Conservation (phyloP, 2,113 vertebrate species). For the Seriola quinqueradiata region DNA sequence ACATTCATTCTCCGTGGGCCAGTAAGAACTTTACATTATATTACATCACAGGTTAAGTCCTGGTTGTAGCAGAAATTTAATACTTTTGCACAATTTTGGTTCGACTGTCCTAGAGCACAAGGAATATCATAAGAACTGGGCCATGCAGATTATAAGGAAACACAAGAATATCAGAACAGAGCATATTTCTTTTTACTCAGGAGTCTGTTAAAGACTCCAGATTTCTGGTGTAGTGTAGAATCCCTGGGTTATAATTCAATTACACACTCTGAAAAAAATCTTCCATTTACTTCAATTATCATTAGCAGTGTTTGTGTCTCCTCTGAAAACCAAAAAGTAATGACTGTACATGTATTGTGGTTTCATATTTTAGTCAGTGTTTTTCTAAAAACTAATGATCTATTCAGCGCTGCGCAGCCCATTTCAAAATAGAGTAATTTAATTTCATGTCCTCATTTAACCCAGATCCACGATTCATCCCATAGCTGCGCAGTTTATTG, state of each 20-base stretch:
- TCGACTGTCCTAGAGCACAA: constrained; percentile 2
- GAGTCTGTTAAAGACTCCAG: constrained; percentile 5
- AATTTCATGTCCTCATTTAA: constrained; percentile 22
- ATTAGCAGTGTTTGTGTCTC: constrained; percentile 16
- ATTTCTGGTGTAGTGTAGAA: neutral
- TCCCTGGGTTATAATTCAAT: constrained; percentile 18
- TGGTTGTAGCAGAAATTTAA: constrained; percentile 20
- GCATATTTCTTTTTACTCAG: no score
- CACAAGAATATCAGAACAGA: neutral
- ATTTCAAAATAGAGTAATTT: constrained; percentile 17
- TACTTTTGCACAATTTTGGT: constrained; percentile 37
- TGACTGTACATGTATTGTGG: neutral
- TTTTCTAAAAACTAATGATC: constrained; percentile 18
- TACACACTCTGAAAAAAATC: neutral
- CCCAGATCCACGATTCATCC: constrained; percentile 1
- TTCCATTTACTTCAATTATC: constrained; percentile 10
- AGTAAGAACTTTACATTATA: constrained; percentile 31
- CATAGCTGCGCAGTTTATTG: constrained; percentile 10
- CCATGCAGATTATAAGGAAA: constrained; percentile 21
- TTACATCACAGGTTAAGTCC: constrained; percentile 41
- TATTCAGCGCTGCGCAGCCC: neutral
- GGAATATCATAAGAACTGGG: constrained; percentile 8
- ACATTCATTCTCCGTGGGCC: constrained; percentile 24
- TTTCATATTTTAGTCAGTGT: constrained; percentile 22
- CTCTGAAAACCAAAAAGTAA: constrained; percentile 6